phyloP scores from a whole-genome alignment of 2,888 invertebrate species.

The Acanthoscelides obtectus region DNA sequence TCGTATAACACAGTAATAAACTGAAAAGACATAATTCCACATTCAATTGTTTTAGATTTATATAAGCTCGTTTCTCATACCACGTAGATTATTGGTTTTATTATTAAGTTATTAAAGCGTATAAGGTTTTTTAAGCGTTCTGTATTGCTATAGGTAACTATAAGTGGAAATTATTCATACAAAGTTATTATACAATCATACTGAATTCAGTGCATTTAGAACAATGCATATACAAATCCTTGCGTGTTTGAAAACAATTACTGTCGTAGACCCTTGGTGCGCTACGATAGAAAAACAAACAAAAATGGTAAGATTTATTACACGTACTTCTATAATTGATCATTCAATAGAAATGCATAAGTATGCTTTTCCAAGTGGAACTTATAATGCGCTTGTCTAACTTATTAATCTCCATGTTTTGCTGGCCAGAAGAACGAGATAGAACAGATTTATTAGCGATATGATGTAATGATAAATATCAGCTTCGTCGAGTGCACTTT shows the following conservation, averaged over 20 bases:
- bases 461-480: too few relatives aligned
- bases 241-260: not conserved
- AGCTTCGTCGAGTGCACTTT: too few relatives aligned
- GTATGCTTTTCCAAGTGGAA: too few relatives aligned
- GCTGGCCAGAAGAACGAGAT: too few relatives aligned
- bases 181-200: not conserved
- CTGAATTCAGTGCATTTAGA: not conserved
- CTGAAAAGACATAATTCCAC: too few relatives aligned
- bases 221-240: not conserved
- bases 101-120: not conserved
- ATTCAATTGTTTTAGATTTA: not conserved
- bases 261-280: not conserved
- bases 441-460: too few relatives aligned
- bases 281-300: not conserved
- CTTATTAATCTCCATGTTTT: too few relatives aligned
- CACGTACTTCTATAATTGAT: too few relatives aligned
- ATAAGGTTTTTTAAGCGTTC: not conserved
- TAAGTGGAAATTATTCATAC: not conserved
- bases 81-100: not conserved
- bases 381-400: too few relatives aligned
- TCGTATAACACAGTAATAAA: too few relatives aligned
- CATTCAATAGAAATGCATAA: too few relatives aligned
- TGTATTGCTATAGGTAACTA: not conserved
- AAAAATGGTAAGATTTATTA: too few relatives aligned
- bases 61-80: not conserved